These are phyloP conservation scores for Cathartes aura DNA, from an alignment of 2,113 vertebrate genomes.

Conservation along the genomic window DNA sequence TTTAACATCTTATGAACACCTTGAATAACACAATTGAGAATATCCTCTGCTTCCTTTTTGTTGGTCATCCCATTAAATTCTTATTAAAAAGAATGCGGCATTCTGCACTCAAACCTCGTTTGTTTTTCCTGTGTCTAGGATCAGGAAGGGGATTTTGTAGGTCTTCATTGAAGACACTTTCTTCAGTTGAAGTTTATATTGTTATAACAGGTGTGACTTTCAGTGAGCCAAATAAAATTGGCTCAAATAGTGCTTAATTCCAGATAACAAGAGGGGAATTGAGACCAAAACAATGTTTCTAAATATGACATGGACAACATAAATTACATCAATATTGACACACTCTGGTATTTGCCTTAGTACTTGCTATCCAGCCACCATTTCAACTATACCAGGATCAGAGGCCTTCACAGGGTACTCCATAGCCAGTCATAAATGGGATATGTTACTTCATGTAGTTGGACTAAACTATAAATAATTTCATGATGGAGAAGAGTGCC, in stretches of 20 bases:
- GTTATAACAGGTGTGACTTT: not conserved
- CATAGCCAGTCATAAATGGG: rapidly evolving
- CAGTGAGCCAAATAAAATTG: not conserved
- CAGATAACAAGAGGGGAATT: not conserved
- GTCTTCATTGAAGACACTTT: not conserved
- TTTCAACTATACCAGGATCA: not conserved
- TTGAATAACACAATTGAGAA: not conserved
- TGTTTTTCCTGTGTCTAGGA: not conserved
- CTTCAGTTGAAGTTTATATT: not conserved
- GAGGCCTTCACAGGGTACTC: not conserved
- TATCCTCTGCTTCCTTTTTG: not conserved
- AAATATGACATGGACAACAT: rapidly evolving
- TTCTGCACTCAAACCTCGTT: not conserved
- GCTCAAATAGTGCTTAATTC: not conserved
- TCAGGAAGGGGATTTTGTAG: not conserved
- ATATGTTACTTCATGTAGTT: not conserved
- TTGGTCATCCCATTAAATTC: not conserved
- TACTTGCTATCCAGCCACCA: not conserved
- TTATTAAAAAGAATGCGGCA: not conserved
- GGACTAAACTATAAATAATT: not conserved
- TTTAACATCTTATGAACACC: not conserved
- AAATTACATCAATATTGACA: not conserved
- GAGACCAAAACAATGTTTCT: not conserved
- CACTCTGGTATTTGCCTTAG: not conserved
- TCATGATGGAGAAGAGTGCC: not conserved